Evolutionary conservation across 2,888 invertebrate species (phyloP), one percentile per base, ranked within the genome.

Genomic region (Sericinus montela): DNA sequence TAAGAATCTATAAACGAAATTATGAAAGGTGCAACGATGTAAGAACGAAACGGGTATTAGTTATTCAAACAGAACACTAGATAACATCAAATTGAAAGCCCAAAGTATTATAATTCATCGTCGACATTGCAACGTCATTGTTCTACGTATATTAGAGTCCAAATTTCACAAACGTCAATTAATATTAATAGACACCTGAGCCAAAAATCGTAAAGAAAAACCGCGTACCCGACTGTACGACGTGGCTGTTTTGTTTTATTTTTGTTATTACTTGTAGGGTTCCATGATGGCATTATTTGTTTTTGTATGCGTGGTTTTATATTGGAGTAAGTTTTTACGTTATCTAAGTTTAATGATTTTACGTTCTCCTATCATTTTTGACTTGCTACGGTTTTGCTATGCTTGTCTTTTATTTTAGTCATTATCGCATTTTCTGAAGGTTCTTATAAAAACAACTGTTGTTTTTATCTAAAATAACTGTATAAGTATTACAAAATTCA

Each of bases 151-250:
- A 58, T 62, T 64, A 59, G 59, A 60, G 55, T 51, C 56, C 47
- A 59, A 62, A 60, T 60, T 63, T 59, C 56, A 59, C 62, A 57
- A 65, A 63, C 60, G 63, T 62, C 62, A 62, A 65, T 66, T 64
- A 65, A 65, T 65, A 66, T 64, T 64, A 63, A 65, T 62, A 62
- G 60, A 64, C 66, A 64, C 58, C 65, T 60, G 62, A 62, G 62
- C 60, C 56, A 62, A 64, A 62, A 61, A 51, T 63, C 55, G 39
- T 36, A 51, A 48, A 58, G 53, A 58, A 61, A 65, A 61, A 59
- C 55, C 45, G 49, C 56, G 58, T 53, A 56, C 37, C 54, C 53
- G 55, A 58, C 52, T 52, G 46, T 42, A 45, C 46, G 56, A 42
- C 56, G 36, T 54, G 57, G 56, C 43, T 52, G 55, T 56, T n/a